Base-by-base conservation (phyloP, 2,888 invertebrate genomes). In the Ethmia dodecea region DNA sequence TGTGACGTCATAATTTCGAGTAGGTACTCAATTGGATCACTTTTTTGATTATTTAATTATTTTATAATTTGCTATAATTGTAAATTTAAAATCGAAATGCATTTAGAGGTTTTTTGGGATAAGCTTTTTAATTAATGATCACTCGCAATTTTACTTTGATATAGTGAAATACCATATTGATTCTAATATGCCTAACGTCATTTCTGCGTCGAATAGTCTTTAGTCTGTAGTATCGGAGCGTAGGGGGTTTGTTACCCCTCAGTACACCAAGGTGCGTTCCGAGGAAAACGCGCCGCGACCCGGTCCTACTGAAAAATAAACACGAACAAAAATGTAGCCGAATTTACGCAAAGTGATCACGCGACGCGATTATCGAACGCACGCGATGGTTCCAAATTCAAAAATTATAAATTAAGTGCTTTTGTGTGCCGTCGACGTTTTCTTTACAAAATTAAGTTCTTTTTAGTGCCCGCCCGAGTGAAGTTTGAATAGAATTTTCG, bases 191-290 rank as follows among this genome's bases (percentile, higher is more conserved):
- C n/a, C n/a, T n/a, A n/a, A 22, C n/a, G 22, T 11, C 26, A 10
- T 5, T 8, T 28, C 14, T 14, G 14, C 28, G n/a, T 11, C 15
- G 16, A 34, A 13, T 9, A 58, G 11, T 78, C 79, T 78, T 42
- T 78, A 80, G 0, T 42, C 32, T 64, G 69, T 81, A 81, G 78
- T 80, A 77, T 63, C 43, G 63, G 63, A 74, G 65, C 56, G 66
- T 75, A 75, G 72, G 67, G 72, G 62, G 56, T 66, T 62, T 51
- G 62, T 22, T 58, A 70, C 77, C 79, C 78, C 75, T 62, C 70
- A 22, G 80, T 79, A 60, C 58, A 53, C 46, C 52, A 52, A 53
- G 59, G 60, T 54, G 62, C 63, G 64, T 54, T 48, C 41, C 35
- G 33, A 38, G 33, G 33, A 38, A 33, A 60, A 47, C 42, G 65